Conservation (phyloP, 2,888 invertebrate genomes). For the Tachystola acroxantha region DNA sequence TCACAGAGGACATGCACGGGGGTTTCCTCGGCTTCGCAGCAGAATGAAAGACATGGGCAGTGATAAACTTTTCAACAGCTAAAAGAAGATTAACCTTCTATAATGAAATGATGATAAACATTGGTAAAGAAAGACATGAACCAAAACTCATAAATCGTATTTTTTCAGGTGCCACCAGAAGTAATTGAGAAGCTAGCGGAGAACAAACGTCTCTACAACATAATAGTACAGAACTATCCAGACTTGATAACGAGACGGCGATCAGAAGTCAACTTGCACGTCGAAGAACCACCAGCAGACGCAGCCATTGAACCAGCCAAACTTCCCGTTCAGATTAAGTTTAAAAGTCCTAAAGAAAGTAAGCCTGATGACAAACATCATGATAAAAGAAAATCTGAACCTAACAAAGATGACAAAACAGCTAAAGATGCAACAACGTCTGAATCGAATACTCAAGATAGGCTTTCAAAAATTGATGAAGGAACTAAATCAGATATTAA, state of each 20-base stretch:
- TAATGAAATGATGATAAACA: too few relatives aligned
- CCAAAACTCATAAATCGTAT: too few relatives aligned
- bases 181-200: conserved; percentile 81
- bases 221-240: conserved; percentile 85
- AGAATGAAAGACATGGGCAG: too few relatives aligned
- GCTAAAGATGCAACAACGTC: conserved; percentile 7
- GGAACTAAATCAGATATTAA: background rate
- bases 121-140: too few relatives aligned
- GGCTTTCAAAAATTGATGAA: background rate
- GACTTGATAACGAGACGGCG: conserved; percentile 78
- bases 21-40: too few relatives aligned
- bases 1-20: too few relatives aligned
- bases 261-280: conserved; percentile 77
- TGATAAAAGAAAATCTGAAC: conserved; percentile 18
- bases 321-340: conserved; percentile 38
- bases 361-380: conserved; percentile 16
- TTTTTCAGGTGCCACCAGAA: conserved; percentile 81
- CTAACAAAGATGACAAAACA: conserved; percentile 16
- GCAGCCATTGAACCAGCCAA: conserved; percentile 43
- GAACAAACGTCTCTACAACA: conserved; percentile 82
- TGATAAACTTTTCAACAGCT: too few relatives aligned
- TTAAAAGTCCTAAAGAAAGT: conserved; percentile 30
- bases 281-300: conserved; percentile 27
- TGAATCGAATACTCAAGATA: conserved; percentile 7
- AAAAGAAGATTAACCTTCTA: too few relatives aligned